Conservation (phyloP, 2,888 invertebrate species). For the Nycteola revayana region DNA sequence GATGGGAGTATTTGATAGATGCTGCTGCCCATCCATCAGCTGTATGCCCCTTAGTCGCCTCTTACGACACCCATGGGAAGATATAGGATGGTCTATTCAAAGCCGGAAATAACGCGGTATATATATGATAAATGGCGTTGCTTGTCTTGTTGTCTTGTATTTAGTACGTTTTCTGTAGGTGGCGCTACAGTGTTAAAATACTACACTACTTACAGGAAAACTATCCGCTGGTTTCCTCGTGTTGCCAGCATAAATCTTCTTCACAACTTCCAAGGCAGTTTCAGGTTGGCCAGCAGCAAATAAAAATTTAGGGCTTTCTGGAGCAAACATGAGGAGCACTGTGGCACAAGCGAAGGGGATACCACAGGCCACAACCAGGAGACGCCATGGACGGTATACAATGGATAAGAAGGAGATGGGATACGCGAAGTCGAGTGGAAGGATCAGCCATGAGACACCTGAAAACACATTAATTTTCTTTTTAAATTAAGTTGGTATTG, state of each 20-base stretch:
- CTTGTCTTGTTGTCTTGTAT: no score
- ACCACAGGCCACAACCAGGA: constrained; percentile 85
- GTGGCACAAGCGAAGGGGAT: constrained; percentile 84
- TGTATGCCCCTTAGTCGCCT: no score
- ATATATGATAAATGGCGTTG: no score
- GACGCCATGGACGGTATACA: constrained; percentile 87
- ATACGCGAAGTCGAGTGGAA: constrained; percentile 80
- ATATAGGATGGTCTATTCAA: no score
- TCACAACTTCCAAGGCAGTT: constrained; percentile 78
- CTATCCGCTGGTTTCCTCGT: constrained; percentile 47
- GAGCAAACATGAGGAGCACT: constrained; percentile 80
- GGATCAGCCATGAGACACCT: constrained; percentile 86
- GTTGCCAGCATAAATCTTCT: constrained; percentile 61
- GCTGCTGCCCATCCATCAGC: no score
- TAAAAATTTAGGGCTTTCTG: constrained; percentile 91
- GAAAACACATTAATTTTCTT: no score
- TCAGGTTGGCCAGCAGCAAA: constrained; percentile 83
- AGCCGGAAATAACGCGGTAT: no score
- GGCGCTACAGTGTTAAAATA: background rate
- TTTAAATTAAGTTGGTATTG: no score
- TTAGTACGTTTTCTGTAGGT: no score
- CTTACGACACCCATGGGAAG: no score
- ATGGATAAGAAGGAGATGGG: constrained; percentile 75
- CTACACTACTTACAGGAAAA: constrained; percentile 53
- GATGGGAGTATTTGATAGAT: no score